phyloP scores from a whole-genome alignment of 2,888 invertebrate species.

The Dromius quadrimaculatus region DNA sequence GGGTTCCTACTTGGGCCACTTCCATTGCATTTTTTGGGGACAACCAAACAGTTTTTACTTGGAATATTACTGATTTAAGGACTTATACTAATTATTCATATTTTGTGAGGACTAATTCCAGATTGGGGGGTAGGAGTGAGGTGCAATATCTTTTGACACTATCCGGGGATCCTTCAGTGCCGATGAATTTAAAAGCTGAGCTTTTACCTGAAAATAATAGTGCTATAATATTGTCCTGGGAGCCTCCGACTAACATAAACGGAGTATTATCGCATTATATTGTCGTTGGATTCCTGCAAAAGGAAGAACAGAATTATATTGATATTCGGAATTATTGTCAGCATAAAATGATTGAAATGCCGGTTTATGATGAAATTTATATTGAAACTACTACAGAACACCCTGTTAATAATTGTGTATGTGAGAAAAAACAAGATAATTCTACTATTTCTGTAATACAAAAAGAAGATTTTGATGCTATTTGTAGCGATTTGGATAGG shows the following conservation, averaged over 20 bases:
- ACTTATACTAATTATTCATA: constrained; percentile 80
- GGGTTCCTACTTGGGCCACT: constrained; percentile 59
- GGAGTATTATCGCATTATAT: constrained; percentile 63
- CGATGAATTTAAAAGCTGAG: constrained; percentile 59
- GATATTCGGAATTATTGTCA: constrained; percentile 59
- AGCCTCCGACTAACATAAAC: constrained; percentile 67
- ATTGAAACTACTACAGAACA: constrained; percentile 27
- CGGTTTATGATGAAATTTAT: not conserved
- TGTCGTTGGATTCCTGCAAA: constrained; percentile 62
- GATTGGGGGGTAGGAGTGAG: constrained; percentile 71
- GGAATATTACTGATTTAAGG: constrained; percentile 67
- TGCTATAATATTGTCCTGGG: constrained; percentile 71
- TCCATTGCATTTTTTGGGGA: constrained; percentile 56
- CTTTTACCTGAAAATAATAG: constrained; percentile 56
- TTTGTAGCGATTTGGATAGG: constrained; percentile 41
- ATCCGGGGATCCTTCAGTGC: constrained; percentile 70
- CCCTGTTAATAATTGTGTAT: constrained; percentile 8
- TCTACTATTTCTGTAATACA: constrained; percentile 25
- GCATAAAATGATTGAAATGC: constrained; percentile 33
- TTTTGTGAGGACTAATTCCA: constrained; percentile 75
- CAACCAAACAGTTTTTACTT: constrained; percentile 54
- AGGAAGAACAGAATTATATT: constrained; percentile 54
- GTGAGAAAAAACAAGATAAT: not conserved
- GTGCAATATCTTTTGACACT: constrained; percentile 76
- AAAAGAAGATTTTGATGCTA: constrained; percentile 44